Percentiles rank a stretch among this genome's conserved stretches.
These are phyloP conservation scores for Microcebus ravelobensis DNA, from an alignment of 2,113 vertebrate species.

Conservation along the genomic window DNA sequence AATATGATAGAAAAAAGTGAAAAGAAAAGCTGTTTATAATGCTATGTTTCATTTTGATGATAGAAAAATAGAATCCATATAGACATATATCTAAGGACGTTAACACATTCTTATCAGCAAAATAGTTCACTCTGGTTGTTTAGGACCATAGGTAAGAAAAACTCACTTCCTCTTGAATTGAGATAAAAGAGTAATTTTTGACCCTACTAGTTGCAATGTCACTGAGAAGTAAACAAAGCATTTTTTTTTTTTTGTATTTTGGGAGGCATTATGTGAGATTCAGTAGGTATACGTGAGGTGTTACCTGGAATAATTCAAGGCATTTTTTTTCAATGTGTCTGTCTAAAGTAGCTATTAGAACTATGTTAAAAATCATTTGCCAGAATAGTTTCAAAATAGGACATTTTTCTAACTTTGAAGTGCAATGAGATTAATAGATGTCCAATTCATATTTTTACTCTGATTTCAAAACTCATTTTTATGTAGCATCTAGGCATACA, in stretches of 20 bases:
- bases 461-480: not conserved
- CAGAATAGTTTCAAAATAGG: slow-evolving; percentile 4
- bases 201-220: not conserved
- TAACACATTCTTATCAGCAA: not conserved
- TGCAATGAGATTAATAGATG: slow-evolving; percentile 18
- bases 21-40: not conserved
- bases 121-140: not conserved
- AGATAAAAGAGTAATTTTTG: slow-evolving; percentile 4
- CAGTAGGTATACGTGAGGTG: not conserved
- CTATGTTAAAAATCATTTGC: not conserved
- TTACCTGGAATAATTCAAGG: not conserved
- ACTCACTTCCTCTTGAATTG: not conserved
- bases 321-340: not conserved
- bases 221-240: not conserved
- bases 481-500: not conserved
- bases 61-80: slow-evolving; percentile 31
- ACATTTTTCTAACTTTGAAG: not conserved
- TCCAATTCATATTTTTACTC: slow-evolving; percentile 28
- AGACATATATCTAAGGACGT: not conserved
- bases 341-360: not conserved
- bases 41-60: slow-evolving; percentile 3
- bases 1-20: not conserved
- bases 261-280: not conserved
- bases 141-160: not conserved
- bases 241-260: not conserved